Percentiles rank a stretch among this genome's conserved stretches.
Conservation (phyloP, 2,113 vertebrate species). For the Aspidoscelis tigris region DNA sequence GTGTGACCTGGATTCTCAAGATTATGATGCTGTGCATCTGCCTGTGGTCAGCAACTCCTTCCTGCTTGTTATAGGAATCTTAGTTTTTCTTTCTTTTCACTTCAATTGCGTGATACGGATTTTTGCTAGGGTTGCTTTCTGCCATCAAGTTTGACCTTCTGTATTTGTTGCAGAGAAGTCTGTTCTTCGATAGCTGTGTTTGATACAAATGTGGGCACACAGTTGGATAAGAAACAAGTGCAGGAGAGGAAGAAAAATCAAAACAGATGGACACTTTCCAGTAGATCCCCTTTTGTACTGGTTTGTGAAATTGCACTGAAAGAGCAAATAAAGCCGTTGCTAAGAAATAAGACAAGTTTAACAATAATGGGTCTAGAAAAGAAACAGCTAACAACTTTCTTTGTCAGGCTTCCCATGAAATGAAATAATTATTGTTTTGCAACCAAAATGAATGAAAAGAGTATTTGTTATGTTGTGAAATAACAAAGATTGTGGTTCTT, state of each 20-base stretch:
- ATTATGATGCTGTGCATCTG: background rate
- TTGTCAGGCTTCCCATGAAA: background rate
- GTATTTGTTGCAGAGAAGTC: background rate
- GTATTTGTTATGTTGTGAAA: background rate
- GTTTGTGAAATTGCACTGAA: background rate
- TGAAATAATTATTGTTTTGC: background rate
- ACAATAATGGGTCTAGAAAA: slow-evolving; percentile 12
- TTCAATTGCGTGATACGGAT: background rate
- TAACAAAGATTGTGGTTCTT: background rate
- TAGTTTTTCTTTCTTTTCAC: background rate
- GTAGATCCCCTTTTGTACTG: background rate
- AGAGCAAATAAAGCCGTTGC: background rate
- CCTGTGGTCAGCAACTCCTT: background rate
- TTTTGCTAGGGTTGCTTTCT: background rate
- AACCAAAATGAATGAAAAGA: background rate
- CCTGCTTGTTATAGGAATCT: background rate
- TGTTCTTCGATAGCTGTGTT: background rate
- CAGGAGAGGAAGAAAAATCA: background rate
- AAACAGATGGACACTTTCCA: background rate
- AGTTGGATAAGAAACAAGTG: background rate
- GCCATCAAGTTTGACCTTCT: background rate
- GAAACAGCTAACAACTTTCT: slow-evolving; percentile 20
- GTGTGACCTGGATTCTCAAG: background rate
- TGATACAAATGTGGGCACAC: background rate
- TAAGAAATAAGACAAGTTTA: background rate